Evolutionary conservation across 1,140 invertebrate genomes (phyloP), one percentile per base, ranked within the genome.

Genomic region (Drosophila simulans): DNA sequence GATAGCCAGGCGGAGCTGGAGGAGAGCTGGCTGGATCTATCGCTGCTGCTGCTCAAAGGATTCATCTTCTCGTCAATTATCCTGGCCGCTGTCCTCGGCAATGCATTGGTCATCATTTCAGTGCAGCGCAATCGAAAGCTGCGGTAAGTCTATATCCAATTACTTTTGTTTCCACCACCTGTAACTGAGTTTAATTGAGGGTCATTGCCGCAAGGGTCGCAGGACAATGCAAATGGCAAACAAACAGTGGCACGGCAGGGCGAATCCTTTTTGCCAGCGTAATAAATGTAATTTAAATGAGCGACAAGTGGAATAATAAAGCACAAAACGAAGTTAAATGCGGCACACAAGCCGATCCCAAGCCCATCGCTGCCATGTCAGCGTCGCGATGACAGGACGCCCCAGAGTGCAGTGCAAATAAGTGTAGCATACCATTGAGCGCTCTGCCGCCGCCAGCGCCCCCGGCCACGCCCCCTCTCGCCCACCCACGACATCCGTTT

Each of bases 61-160:
- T 94, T 96, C 78, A 94, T 96, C 63, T 97, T 97, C 94, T 94
- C 94, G 46, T 94, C 94, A 62, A 97, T 98, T 90, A 98, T 98
- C 79, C 93, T 97, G 37, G 95, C 96, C 52, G 97, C 97, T 0
- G 94, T 98, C 5, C 93, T 98, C 27, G 97, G 97, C 31, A 98
- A 98, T 93, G 95, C 96, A 0, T 93, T 97, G 56, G 97, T 97
- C 72, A 97, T 97, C 78, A 95, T 97, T 54, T 96, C 95, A 66
- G 91, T 92, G 34, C 91, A 91, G 43, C 91, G 91, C 40, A 92
- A 92, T 80, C 77, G 91, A 20, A 92, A 92, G 73, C 73, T 92
- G 77, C 83, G 91, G 91, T 92, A 90, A 90, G 91, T 86, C 53
- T 51, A 34, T 40, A 25, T 49, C 11, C 43, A 46, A 37, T 64